Evolutionary conservation across 2,888 invertebrate species (phyloP), one percentile per base, ranked within the genome.

Genomic region (Mythimna pallens): DNA sequence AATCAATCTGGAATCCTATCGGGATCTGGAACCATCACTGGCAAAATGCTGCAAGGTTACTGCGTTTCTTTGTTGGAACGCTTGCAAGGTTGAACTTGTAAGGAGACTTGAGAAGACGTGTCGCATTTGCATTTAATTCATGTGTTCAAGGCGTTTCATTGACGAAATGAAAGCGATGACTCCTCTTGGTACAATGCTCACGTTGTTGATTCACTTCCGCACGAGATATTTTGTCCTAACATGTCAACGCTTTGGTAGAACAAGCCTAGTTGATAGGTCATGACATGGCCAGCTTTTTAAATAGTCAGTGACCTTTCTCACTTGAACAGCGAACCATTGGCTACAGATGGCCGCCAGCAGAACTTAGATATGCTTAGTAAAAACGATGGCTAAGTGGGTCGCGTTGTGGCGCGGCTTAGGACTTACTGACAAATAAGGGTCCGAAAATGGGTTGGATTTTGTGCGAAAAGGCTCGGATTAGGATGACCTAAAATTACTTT

Each of bases 101-200:
- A 36, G 25, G 4, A 55, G 20, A 55, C 9, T 50, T 47, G 17
- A 25, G 34, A 10, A 65, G 43, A 78, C 43, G 25, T 52, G 62
- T 52, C 12, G 54, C 43, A 73, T 74, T 58, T 62, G 36, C 52
- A 68, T 65, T 57, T 58, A 54, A 52, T 80, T 59, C 64, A 14
- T 20, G 20, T 57, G 14, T 59, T 64, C 80, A 75, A 80, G 64
- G 76, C 7, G 59, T 66, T 76, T 55, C 66, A 66, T 66, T 80
- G 76, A 67, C 34, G 8, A 70, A 75, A 75, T 65, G 36, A 47
- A 79, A 81, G 36, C 78, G 62, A 55, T 57, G 58, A 66, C 61
- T 57, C 22, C 10, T 64, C n/a, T 43, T n/a, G 6, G 20, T n/a
- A 52, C 20, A 58, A 52, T 34, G n/a, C n/a, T 14, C 22, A 54